These are phyloP conservation scores for Dendrocopos noguchii DNA, from an alignment of 2,113 vertebrate species.

Conservation along the genomic window DNA sequence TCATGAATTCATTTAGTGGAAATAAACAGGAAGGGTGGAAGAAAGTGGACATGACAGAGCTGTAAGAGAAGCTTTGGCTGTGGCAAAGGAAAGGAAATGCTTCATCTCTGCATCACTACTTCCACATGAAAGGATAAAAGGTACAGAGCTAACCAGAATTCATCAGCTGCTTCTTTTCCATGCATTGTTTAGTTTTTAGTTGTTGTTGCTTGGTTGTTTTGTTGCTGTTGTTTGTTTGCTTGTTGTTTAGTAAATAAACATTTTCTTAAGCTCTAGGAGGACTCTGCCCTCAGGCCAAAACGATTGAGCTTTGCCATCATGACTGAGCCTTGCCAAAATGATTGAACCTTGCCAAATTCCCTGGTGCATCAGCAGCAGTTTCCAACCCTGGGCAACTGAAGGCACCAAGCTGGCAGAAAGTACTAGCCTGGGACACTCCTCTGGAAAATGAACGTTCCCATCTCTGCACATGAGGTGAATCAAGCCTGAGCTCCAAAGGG, in stretches of 20 bases:
- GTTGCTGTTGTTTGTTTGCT: too few species aligned
- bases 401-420: not conserved
- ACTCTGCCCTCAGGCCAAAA: not conserved
- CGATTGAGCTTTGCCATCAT: too few species aligned
- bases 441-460: constrained; percentile 7
- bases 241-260: not conserved
- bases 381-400: not conserved
- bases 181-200: not conserved
- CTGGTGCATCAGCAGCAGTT: not conserved
- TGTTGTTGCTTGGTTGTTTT: too few species aligned
- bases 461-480: constrained; percentile 17
- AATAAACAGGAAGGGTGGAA: constrained; percentile 3
- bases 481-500: constrained; percentile 35
- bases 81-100: constrained; percentile 6
- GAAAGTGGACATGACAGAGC: constrained; percentile 24
- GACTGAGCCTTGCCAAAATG: not conserved
- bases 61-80: not conserved
- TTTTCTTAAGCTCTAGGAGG: not conserved
- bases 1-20: constrained; percentile 36
- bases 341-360: not conserved
- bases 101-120: not conserved
- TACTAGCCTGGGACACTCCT: not conserved
- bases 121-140: constrained; percentile 23
- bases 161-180: not conserved
- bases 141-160: not conserved